Conservation (phyloP, 2,797 vertebrate species). For the Sphenodon punctatus region DNA sequence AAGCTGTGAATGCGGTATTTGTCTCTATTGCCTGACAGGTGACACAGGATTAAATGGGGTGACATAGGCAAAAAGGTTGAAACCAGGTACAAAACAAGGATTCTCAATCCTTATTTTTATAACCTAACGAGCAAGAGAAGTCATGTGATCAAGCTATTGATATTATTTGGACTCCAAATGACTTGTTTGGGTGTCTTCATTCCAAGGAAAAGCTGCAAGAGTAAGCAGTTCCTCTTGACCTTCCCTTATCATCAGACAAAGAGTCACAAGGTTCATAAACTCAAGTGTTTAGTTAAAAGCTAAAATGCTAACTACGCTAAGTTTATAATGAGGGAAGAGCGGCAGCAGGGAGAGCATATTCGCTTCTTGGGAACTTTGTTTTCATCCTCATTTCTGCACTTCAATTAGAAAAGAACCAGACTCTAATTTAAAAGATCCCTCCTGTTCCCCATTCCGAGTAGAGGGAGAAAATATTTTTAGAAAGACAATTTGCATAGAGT, state of each 20-base stretch:
- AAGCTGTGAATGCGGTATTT: too few relatives aligned
- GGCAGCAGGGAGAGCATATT: constrained; percentile 51
- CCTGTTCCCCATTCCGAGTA: constrained; percentile 39
- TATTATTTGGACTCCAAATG: constrained; percentile 17
- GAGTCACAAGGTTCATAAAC: constrained; percentile 58
- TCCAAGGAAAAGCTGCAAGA: constrained; percentile 33
- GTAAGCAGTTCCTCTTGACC: constrained; percentile 48
- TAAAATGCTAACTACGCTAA: constrained; percentile 44
- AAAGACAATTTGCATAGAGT: constrained; percentile 62
- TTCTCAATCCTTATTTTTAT: not conserved
- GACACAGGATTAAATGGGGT: too few relatives aligned
- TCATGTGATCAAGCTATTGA: not conserved
- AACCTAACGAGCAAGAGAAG: not conserved
- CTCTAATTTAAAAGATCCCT: constrained; percentile 46
- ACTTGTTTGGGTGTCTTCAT: constrained; percentile 40
- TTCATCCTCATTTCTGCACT: constrained; percentile 43
- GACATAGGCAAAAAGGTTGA: too few relatives aligned
- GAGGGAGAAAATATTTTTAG: constrained; percentile 66
- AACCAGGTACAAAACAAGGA: not conserved
- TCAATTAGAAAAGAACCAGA: constrained; percentile 51
- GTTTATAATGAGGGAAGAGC: constrained; percentile 60
- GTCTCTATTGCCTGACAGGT: too few relatives aligned
- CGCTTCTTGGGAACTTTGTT: constrained; percentile 20
- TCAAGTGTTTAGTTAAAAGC: constrained; percentile 52
- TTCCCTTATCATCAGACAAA: constrained; percentile 46